phyloP scores from a whole-genome alignment of 1,140 invertebrate species.

The Cydia fagiglandana region DNA sequence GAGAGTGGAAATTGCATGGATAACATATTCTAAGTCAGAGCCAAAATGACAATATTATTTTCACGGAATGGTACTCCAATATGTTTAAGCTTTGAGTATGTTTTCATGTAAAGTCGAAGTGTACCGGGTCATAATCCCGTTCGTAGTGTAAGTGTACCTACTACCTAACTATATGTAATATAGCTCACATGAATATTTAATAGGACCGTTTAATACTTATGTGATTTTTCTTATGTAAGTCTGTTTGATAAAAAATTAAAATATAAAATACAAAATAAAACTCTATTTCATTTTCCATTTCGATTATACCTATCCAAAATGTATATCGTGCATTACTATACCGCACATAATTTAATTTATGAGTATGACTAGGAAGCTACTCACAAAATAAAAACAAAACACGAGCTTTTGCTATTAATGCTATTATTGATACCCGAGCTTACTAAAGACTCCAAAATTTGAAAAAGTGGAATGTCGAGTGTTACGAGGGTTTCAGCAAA shows the following conservation, averaged over 20 bases:
- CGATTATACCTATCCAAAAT: background rate
- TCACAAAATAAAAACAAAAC: too few species aligned
- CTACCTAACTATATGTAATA: constrained; percentile 78
- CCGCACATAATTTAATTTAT: too few species aligned
- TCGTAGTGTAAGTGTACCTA: constrained; percentile 78
- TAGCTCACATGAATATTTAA: constrained; percentile 80
- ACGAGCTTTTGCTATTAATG: too few species aligned
- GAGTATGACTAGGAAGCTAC: too few species aligned
- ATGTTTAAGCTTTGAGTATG: constrained; percentile 53
- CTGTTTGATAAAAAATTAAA: constrained; percentile 78
- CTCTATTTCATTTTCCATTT: background rate
- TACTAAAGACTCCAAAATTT: too few species aligned
- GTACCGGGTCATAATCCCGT: constrained; percentile 79
- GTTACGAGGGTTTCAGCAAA: too few species aligned
- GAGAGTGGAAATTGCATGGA: constrained; percentile 62
- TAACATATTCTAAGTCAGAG: constrained; percentile 59
- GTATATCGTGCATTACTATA: too few species aligned
- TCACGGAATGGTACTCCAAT: constrained; percentile 19
- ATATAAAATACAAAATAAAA: constrained; percentile 68
- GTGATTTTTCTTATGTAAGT: constrained; percentile 79
- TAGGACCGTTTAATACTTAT: constrained; percentile 78
- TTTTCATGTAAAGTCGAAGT: constrained; percentile 69
- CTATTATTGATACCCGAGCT: too few species aligned
- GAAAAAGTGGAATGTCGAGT: too few species aligned
- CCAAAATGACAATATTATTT: constrained; percentile 29